Conservation (phyloP, 1,140 invertebrate species). For the Hermetia illucens region DNA sequence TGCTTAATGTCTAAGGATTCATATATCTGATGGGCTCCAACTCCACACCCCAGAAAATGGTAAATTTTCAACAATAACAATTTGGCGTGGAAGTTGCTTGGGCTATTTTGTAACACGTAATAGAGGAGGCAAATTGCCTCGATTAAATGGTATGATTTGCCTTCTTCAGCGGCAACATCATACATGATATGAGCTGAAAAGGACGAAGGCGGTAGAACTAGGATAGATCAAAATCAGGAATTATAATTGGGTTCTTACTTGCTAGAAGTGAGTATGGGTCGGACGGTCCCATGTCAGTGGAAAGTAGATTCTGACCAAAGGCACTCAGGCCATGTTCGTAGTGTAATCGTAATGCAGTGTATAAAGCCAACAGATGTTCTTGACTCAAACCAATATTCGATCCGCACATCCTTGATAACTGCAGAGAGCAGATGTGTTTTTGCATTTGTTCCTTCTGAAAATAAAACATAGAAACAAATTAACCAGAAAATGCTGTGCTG, state of each 20-base stretch:
- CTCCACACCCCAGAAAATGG: constrained; percentile 51
- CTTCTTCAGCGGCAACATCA: constrained; percentile 44
- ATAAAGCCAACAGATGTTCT: constrained; percentile 35
- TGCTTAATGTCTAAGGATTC: constrained; percentile 78
- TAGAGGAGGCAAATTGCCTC: constrained; percentile 54
- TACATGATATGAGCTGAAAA: constrained; percentile 52
- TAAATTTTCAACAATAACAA: constrained; percentile 57
- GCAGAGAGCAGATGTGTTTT: constrained; percentile 52
- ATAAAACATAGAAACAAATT: background rate
- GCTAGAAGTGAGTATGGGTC: constrained; percentile 69
- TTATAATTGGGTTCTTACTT: constrained; percentile 5
- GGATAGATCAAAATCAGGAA: background rate
- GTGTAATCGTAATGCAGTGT: constrained; percentile 35
- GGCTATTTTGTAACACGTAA: constrained; percentile 50
- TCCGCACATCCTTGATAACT: constrained; percentile 52
- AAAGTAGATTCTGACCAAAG: constrained; percentile 34
- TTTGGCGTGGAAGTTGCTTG: constrained; percentile 66
- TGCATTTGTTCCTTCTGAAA: constrained; percentile 50
- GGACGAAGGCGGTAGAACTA: background rate
- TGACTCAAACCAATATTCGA: constrained; percentile 35
- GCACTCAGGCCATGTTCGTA: constrained; percentile 34
- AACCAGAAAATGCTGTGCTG: background rate
- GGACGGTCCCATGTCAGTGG: constrained; percentile 45
- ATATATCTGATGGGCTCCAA: constrained; percentile 52
- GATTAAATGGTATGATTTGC: constrained; percentile 41